Conservation (phyloP, 2,797 vertebrate species). For the Sebastes trivittatus region DNA sequence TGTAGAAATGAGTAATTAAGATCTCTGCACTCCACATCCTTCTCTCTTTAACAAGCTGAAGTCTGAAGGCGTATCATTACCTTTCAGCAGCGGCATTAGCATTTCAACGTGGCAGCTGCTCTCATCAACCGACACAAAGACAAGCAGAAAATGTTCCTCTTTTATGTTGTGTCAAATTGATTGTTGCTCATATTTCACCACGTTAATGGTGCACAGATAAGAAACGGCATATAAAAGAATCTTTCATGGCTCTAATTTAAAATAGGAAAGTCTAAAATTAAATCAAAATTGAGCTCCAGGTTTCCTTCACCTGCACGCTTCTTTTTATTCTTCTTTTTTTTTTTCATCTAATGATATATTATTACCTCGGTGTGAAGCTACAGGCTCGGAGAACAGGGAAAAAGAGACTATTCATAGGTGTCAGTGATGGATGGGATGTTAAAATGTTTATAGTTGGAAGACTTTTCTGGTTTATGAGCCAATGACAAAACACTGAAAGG, state of each 20-base stretch:
- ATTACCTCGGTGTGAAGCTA: conserved; percentile 9
- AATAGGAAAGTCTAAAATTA: background rate
- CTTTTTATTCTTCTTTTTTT: background rate
- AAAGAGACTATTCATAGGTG: conserved; percentile 1
- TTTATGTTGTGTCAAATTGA: background rate
- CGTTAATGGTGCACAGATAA: background rate
- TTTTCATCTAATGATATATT: conserved; percentile 31
- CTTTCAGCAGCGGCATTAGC: conserved; percentile 28
- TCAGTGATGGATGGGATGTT: conserved; percentile 34
- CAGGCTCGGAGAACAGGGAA: background rate
- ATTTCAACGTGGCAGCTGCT: conserved; percentile 45
- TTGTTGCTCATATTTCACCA: background rate
- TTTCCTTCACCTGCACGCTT: conserved; percentile 10
- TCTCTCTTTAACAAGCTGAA: background rate
- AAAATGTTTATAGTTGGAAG: conserved; percentile 17
- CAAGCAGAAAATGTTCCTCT: background rate
- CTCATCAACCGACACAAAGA: background rate
- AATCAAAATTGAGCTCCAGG: background rate
- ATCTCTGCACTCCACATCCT: background rate
- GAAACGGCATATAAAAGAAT: background rate
- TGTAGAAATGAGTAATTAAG: conserved; percentile 5
- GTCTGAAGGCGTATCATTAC: conserved; percentile 16
- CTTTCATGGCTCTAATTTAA: conserved; percentile 3
- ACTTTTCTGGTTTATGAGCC: conserved; percentile 27
- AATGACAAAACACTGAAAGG: conserved; percentile 19